Percentiles rank a stretch among this genome's conserved stretches.
Evolutionary conservation across 2,113 vertebrate genomes (phyloP).

Genomic region (Setophaga kirtlandii): DNA sequence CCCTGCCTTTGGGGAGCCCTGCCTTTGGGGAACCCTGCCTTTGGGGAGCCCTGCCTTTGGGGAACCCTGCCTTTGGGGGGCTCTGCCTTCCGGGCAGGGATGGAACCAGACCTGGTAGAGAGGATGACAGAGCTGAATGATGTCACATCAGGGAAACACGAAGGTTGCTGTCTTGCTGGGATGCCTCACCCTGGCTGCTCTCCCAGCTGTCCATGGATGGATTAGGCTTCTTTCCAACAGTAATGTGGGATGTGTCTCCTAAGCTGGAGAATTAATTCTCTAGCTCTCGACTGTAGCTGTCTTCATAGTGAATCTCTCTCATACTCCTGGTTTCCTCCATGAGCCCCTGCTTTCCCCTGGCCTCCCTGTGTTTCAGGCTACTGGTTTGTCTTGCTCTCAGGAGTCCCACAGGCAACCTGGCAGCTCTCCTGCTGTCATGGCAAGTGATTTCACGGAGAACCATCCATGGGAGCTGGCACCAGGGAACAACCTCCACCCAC

Average conservation of each 20-base stretch:
- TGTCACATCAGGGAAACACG: fast-evolving
- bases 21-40: not conserved
- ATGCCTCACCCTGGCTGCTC: not conserved
- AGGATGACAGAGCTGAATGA: not conserved
- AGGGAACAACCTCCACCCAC: not conserved
- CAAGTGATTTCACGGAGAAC: not conserved
- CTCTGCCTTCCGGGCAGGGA: not conserved
- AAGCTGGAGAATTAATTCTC: not conserved
- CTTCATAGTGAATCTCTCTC: not conserved
- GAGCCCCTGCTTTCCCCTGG: fast-evolving
- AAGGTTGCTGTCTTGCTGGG: fast-evolving
- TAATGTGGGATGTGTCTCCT: not conserved
- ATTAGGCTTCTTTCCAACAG: not conserved
- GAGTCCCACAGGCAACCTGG: not conserved
- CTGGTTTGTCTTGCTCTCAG: not conserved
- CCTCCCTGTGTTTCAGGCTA: not conserved
- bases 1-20: not conserved
- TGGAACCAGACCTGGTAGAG: not conserved
- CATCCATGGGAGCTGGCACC: not conserved
- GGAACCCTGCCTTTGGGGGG: too few species aligned
- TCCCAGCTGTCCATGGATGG: not conserved
- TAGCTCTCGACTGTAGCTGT: not conserved
- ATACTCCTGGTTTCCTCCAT: not conserved
- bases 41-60: not conserved
- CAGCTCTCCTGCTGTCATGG: not conserved